Percentiles rank a stretch among this genome's conserved stretches.
phyloP scores from a whole-genome alignment of 2,888 invertebrate genomes.

The Chaitophorus viminalis region DNA sequence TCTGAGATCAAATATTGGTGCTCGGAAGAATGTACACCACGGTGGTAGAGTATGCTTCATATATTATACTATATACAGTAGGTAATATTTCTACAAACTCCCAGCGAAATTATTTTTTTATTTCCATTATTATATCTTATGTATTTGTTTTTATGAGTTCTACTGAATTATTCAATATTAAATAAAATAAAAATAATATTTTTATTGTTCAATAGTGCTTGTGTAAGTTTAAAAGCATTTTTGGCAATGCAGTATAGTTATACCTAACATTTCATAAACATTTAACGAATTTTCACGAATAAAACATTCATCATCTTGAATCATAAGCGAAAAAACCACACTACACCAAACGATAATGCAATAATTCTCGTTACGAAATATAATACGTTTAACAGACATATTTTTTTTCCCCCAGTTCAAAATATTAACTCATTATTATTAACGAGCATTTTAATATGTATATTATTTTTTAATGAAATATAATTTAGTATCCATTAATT shows the following conservation, averaged over 20 bases:
- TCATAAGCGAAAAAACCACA: neutral
- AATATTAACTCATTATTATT: slow-evolving; percentile 8
- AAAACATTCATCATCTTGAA: neutral
- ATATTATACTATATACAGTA: neutral
- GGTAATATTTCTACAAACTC: neutral
- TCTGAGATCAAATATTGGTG: neutral
- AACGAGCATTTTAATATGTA: slow-evolving; percentile 6
- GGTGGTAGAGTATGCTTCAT: no score
- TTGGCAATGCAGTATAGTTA: neutral
- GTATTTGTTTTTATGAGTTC: slow-evolving; percentile 8
- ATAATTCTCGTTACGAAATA: neutral
- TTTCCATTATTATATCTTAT: neutral
- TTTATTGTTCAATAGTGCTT: neutral
- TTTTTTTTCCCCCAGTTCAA: neutral
- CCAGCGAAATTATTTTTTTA: neutral
- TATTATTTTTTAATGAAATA: neutral
- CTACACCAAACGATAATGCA: neutral
- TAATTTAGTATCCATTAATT: slow-evolving; percentile 26
- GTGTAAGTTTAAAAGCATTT: neutral
- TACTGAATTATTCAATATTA: neutral
- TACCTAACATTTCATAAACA: neutral
- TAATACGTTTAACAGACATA: neutral
- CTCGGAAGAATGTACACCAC: neutral
- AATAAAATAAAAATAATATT: neutral
- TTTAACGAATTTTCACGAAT: neutral